Base-by-base conservation (phyloP, 2,888 invertebrate species). In the Loripinus fragilis region DNA sequence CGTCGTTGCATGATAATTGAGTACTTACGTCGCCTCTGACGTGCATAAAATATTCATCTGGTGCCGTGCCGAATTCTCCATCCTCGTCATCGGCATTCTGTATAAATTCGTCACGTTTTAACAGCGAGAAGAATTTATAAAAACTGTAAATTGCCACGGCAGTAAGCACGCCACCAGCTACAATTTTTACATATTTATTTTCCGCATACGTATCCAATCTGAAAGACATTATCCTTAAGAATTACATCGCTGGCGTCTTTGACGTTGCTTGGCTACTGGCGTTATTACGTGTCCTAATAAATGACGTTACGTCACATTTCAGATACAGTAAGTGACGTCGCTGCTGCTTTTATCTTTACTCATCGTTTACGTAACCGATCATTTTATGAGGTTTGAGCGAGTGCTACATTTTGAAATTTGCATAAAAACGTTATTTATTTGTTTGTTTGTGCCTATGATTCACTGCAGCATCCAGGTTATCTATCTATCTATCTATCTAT, bases 21-120 rank as follows among this genome's bases (percentile, higher is more conserved):
- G 3, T 8, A 25, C 23, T 30, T 28, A 66, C 45, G 38, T 66
- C 66, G 17, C 66, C 52, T 30, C 42, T 35, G n/a, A 72, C 48
- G 10, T 45, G 48, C 35, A 45, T 48, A 25, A 77, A 77, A 38
- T 77, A 77, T n/a, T 77, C 72, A 12, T 25, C 55, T 25, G 71
- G 67, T 20, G 35, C 35, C 17, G 66, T n/a, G 15, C 42, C 10
- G 38, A 8, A 48, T 20, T 28, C 45, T 8, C 42, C 42, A 20
- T 72, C 23, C 7, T 38, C 38, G 38, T 38, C 38, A 38, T 8
- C 5, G 12, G 7, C 12, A 12, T 38, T 12, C n/a, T n/a, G n/a
- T n/a, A n/a, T n/a, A 12, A 38, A 38, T 5, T 12, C 7, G 5
- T 38, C 38, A 38, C 38, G 12, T 12, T 38, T 38, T n/a, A 60